A percentile compares a stretch with the other conserved stretches of the same genome.
These are phyloP conservation scores for Eulemur rufifrons DNA, from an alignment of 2,113 vertebrate genomes.

Conservation along the genomic window DNA sequence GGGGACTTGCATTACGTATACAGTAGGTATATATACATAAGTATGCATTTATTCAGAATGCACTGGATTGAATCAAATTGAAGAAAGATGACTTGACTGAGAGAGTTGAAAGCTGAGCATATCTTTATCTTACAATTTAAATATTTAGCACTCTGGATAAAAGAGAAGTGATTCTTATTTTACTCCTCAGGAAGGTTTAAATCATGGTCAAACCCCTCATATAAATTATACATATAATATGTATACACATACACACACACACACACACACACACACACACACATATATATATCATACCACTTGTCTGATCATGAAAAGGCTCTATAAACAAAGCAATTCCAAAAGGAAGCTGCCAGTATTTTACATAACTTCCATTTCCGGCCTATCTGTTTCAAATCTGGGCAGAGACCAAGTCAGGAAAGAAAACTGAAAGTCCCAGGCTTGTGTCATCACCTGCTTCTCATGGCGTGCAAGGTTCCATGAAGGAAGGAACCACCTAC, in stretches of 20 bases:
- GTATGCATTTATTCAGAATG: neutral
- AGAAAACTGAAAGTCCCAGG: neutral
- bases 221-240: conserved; percentile 59
- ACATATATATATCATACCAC: conserved; percentile 76
- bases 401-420: conserved; percentile 57
- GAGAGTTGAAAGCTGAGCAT: conserved; percentile 60
- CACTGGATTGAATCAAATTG: neutral
- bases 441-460: neutral
- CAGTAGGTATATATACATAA: neutral
- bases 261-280: neutral
- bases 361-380: conserved; percentile 77
- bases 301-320: conserved; percentile 81
- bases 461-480: neutral
- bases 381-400: conserved; percentile 80
- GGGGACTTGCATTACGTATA: fast-evolving
- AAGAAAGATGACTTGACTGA: conserved; percentile 64
- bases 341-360: conserved; percentile 77
- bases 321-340: conserved; percentile 80
- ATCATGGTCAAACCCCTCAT: conserved; percentile 74
- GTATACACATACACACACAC: too few species aligned
- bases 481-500: neutral
- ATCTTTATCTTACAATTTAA: conserved; percentile 74
- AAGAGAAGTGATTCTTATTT: conserved; percentile 79
- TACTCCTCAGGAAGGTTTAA: conserved; percentile 82
- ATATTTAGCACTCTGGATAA: conserved; percentile 78